Evolutionary conservation across 2,888 invertebrate species (phyloP).

Genomic region (Ctenicera cuprea): DNA sequence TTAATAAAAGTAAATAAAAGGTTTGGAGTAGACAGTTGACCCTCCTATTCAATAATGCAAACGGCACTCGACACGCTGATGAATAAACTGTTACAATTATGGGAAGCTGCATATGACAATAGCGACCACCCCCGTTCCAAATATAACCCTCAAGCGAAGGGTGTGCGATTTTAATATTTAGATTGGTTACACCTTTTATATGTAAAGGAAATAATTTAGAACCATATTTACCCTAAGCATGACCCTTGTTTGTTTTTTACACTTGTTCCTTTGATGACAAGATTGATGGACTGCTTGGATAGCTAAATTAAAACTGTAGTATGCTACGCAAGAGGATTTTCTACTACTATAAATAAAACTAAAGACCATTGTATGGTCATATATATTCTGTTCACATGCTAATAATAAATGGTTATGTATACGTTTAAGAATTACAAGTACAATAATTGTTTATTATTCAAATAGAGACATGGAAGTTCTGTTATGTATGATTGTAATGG

Average conservation of each 20-base stretch:
- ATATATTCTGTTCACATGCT: conserved; percentile 61
- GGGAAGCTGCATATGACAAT: conserved; percentile 72
- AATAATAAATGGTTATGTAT: conserved; percentile 64
- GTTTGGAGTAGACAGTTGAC: conserved; percentile 70
- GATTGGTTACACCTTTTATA: conserved; percentile 74
- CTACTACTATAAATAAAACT: conserved; percentile 52
- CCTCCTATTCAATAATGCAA: conserved; percentile 70
- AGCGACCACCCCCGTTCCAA: conserved; percentile 58
- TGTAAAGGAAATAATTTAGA: conserved; percentile 72
- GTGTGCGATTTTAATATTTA: conserved; percentile 71
- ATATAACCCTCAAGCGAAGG: conserved; percentile 53
- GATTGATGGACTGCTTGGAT: conserved; percentile 63
- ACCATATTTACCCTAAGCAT: conserved; percentile 69
- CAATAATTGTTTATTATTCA: conserved; percentile 66
- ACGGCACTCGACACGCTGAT: conserved; percentile 65
- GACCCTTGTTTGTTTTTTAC: conserved; percentile 72
- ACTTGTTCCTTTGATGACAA: conserved; percentile 71
- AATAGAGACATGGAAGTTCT: conserved; percentile 61
- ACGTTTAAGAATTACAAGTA: conserved; percentile 64
- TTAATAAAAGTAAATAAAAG: conserved; percentile 69
- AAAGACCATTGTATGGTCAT: conserved; percentile 50
- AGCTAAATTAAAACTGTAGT: conserved; percentile 48
- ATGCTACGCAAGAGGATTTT: conserved; percentile 49
- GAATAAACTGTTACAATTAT: conserved; percentile 72
- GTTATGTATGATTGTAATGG: conserved; percentile 66